phyloP scores from a whole-genome alignment of 2,797 vertebrate species.

The Syndactyla subalaris region DNA sequence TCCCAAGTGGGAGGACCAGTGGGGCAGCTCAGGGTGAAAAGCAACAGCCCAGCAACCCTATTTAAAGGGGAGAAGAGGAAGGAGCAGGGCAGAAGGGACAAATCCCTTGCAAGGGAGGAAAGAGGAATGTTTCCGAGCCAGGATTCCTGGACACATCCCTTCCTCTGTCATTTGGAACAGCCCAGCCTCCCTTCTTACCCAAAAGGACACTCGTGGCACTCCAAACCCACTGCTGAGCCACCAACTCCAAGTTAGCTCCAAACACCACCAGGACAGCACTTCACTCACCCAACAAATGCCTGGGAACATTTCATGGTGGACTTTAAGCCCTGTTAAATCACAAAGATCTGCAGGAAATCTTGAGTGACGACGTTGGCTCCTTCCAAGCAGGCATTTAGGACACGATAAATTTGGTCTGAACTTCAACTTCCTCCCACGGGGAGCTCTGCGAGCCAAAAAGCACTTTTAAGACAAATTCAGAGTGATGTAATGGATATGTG shows the following conservation, averaged over 20 bases:
- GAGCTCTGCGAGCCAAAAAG: constrained; percentile 9
- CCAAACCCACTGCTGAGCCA: background rate
- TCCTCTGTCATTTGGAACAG: background rate
- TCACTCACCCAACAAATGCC: background rate
- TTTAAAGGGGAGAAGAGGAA: background rate
- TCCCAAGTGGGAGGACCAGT: constrained; percentile 26
- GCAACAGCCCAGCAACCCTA: fast-evolving
- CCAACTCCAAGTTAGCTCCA: background rate
- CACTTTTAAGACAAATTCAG: background rate
- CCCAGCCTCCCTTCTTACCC: background rate
- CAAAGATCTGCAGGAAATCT: background rate
- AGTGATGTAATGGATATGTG: background rate
- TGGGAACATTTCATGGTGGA: background rate
- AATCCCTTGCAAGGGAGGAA: background rate
- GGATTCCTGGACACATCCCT: background rate
- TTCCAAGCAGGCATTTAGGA: constrained; percentile 4
- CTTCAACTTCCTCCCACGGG: constrained; percentile 23
- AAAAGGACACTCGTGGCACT: fast-evolving
- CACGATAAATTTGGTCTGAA: constrained; percentile 15
- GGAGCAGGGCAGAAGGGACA: background rate
- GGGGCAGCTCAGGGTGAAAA: constrained; percentile 15
- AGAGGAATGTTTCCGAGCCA: background rate
- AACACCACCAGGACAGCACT: background rate
- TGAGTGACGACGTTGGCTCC: background rate
- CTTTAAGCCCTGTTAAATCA: background rate